Base-by-base conservation (phyloP, 1,140 invertebrate species). In the Heliconius eleuchia region DNA sequence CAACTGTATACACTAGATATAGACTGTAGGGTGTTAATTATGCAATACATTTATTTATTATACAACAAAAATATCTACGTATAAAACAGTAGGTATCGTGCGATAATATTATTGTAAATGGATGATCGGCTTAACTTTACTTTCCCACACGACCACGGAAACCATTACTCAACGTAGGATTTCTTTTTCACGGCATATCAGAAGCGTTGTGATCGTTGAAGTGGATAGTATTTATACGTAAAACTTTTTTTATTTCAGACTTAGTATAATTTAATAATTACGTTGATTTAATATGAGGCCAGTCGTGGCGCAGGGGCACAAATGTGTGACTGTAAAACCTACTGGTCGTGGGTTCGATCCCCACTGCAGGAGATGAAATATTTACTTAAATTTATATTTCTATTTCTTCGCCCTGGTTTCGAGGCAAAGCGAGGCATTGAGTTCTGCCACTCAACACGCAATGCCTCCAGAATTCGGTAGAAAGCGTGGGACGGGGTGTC, bases 151-250 rank as follows among this genome's bases (percentile, higher is more conserved):
- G 23, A 74, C 80, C 75, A 71, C 80, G 81, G 80, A 74, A 83
- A 76, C 83, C 84, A 88, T 89, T 89, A 90, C 81, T 88, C 86
- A 86, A 86, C 76, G 82, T 86, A 82, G 79, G 83, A 84, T 89
- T 90, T 89, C 87, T 91, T 90, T 91, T 88, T 89, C 87, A 89
- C 85, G 84, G 84, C 83, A 82, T 89, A 91, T 90, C 88, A 86
- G 83, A 85, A 85, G 86, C 81, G 84, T 85, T 80, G 82, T 86
- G 84, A 89, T 90, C 85, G 86, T 55, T 89, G 85, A 87, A 84
- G 79, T 82, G 83, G 82, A 84, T 80, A 85, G 86, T 87, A 88
- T 88, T 88, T 90, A 84, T 86, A 76, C 39, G 50, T 52, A 19
- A 9, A 55, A 34, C 16, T 39, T 46, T 50, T 77, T 70, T 39